A percentile compares a stretch with the other conserved stretches of the same genome.
phyloP scores from a whole-genome alignment of 2,113 vertebrate species.

The Plecotus auritus region DNA sequence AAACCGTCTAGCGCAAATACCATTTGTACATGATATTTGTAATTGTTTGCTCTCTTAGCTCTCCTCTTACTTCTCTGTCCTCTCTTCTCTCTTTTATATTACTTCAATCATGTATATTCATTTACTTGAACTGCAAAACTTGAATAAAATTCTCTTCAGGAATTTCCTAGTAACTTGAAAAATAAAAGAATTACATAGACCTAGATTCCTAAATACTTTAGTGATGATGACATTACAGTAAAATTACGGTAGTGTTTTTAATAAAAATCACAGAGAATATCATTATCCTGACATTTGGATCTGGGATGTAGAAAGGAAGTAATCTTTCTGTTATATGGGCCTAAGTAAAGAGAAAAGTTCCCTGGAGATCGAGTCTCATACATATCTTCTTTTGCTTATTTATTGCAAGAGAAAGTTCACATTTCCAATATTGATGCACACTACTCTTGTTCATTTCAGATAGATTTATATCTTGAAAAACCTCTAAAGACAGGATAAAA shows the following conservation, averaged over 20 bases:
- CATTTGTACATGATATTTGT: not conserved
- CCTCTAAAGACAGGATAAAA: not conserved
- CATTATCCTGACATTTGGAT: not conserved
- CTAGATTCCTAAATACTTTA: not conserved
- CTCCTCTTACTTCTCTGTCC: not conserved
- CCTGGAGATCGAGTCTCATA: not conserved
- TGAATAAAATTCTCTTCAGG: not conserved
- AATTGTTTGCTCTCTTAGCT: not conserved
- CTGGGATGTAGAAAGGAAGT: not conserved
- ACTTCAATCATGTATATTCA: not conserved
- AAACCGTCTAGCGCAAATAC: not conserved
- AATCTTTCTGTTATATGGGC: conserved; percentile 4
- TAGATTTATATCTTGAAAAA: not conserved
- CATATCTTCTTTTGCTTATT: not conserved
- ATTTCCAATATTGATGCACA: not conserved
- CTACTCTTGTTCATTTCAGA: not conserved
- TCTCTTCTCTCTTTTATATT: not conserved
- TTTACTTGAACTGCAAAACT: not conserved
- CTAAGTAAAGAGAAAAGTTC: not conserved
- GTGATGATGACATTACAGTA: not conserved
- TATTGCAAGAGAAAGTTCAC: not conserved
- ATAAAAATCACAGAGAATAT: not conserved
- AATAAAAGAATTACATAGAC: not conserved
- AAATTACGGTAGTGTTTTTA: conserved; percentile 31
- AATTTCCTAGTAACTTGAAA: not conserved